Conservation (phyloP, 2,888 invertebrate genomes). For the Zaprionus lineosus region DNA sequence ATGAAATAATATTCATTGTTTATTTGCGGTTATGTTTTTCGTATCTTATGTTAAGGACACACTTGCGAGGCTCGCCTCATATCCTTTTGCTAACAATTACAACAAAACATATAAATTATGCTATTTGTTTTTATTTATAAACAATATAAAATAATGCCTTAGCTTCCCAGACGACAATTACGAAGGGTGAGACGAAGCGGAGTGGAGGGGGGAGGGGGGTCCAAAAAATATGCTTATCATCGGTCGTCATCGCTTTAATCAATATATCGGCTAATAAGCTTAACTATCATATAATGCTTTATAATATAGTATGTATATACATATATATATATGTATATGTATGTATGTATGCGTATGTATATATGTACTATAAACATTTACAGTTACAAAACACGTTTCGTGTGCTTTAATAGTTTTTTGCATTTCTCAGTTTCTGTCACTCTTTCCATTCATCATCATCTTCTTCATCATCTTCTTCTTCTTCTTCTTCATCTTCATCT, state of each 20-base stretch:
- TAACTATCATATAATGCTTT: conserved; percentile 45
- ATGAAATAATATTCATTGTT: conserved; percentile 37
- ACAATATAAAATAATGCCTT: conserved; percentile 56
- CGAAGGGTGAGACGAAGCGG: conserved; percentile 56
- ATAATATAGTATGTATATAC: conserved; percentile 35
- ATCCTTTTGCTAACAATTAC: conserved; percentile 61
- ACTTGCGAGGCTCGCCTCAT: conserved; percentile 18
- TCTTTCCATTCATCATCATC: background rate
- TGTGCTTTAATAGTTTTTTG: too few species aligned
- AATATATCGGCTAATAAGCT: conserved; percentile 51
- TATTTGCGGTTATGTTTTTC: conserved; percentile 32
- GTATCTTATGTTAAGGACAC: conserved; percentile 38
- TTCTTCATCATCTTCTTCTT: conserved; percentile 8
- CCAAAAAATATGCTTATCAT: conserved; percentile 37
- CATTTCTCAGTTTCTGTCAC: conserved; percentile 9
- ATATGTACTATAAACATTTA: conserved; percentile 50
- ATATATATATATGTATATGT: conserved; percentile 16
- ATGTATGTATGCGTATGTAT: conserved; percentile 21
- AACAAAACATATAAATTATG: conserved; percentile 74
- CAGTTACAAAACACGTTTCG: conserved; percentile 46
- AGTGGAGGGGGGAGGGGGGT: conserved; percentile 19
- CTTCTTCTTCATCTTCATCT: background rate
- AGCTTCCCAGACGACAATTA: conserved; percentile 65
- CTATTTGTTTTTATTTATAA: conserved; percentile 39
- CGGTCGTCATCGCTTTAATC: conserved; percentile 17